These are phyloP conservation scores for Melanotaenia pygmaea DNA, from an alignment of 2,797 vertebrate species.

Conservation along the genomic window DNA sequence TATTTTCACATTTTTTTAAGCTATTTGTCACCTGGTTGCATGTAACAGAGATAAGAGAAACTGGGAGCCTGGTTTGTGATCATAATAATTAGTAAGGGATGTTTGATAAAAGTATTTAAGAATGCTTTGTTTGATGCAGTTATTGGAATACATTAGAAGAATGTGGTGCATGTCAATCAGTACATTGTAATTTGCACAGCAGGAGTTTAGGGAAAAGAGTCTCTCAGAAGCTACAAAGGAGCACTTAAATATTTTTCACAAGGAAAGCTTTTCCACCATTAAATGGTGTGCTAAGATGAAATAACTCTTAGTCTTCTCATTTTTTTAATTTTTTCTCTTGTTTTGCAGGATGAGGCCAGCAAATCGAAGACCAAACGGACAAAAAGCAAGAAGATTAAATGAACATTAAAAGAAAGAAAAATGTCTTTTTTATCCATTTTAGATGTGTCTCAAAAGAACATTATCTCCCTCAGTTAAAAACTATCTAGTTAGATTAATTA, in stretches of 20 bases:
- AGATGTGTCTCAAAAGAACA: not conserved
- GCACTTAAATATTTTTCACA: slow-evolving; percentile 36
- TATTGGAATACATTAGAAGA: slow-evolving; percentile 65
- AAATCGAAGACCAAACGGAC: slow-evolving; percentile 78
- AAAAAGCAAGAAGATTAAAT: slow-evolving; percentile 84
- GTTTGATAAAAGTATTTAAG: slow-evolving; percentile 38
- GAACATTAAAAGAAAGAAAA: slow-evolving; percentile 35
- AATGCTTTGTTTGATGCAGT: slow-evolving; percentile 59
- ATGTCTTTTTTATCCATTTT: not conserved
- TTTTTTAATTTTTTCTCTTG: slow-evolving; percentile 38
- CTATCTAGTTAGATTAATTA: slow-evolving; percentile 12
- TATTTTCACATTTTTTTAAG: not conserved
- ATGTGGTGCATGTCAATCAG: slow-evolving; percentile 61
- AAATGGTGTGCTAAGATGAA: slow-evolving; percentile 41
- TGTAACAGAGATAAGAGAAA: not conserved
- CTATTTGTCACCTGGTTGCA: slow-evolving; percentile 5
- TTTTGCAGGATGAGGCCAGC: slow-evolving; percentile 78
- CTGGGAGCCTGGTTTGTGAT: slow-evolving; percentile 23
- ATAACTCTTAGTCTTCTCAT: slow-evolving; percentile 44
- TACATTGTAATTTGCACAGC: slow-evolving; percentile 55
- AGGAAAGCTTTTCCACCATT: slow-evolving; percentile 25
- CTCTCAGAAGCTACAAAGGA: slow-evolving; percentile 47
- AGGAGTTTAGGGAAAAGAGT: slow-evolving; percentile 42
- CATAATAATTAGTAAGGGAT: slow-evolving; percentile 19
- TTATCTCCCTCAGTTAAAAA: not conserved